A percentile compares a stretch with the other conserved stretches of the same genome.
Conservation (phyloP, 2,888 invertebrate species). For the Agonopterix arenella region DNA sequence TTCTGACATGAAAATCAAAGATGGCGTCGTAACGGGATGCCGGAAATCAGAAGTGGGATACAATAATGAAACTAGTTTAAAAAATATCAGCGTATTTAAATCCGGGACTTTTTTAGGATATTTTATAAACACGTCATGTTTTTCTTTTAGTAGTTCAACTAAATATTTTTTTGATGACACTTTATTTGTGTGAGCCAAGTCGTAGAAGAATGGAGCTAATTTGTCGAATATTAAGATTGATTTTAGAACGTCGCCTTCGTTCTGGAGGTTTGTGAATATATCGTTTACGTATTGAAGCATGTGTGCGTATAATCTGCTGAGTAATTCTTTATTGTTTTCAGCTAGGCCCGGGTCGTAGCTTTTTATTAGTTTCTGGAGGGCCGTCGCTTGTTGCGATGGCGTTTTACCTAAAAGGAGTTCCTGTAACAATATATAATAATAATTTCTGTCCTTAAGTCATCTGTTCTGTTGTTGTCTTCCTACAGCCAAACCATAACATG, state of each 20-base stretch:
- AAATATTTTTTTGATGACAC: conserved; percentile 81
- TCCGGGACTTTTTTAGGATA: conserved; percentile 78
- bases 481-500: too few relatives aligned
- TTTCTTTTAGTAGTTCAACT: conserved; percentile 83
- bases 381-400: conserved; percentile 80
- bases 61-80: conserved; percentile 87
- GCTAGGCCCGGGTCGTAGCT: conserved; percentile 90
- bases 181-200: conserved; percentile 84
- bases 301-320: conserved; percentile 84
- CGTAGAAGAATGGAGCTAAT: conserved; percentile 78
- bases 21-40: conserved; percentile 93
- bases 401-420: conserved; percentile 78
- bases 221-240: conserved; percentile 78
- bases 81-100: conserved; percentile 84
- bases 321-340: conserved; percentile 85
- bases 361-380: conserved; percentile 90
- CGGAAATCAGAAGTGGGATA: conserved; percentile 94
- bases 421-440: conserved; percentile 42
- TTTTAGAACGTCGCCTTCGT: conserved; percentile 56
- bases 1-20: conserved; percentile 88
- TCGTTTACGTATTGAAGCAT: conserved; percentile 88
- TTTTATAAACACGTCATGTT: conserved; percentile 79
- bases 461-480: too few relatives aligned
- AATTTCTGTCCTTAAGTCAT: too few relatives aligned
- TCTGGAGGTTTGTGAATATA: conserved; percentile 58